A percentile compares a stretch with the other conserved stretches of the same genome.
These are phyloP conservation scores for Albula glossodonta DNA, from an alignment of 2,113 vertebrate species.

Conservation along the genomic window DNA sequence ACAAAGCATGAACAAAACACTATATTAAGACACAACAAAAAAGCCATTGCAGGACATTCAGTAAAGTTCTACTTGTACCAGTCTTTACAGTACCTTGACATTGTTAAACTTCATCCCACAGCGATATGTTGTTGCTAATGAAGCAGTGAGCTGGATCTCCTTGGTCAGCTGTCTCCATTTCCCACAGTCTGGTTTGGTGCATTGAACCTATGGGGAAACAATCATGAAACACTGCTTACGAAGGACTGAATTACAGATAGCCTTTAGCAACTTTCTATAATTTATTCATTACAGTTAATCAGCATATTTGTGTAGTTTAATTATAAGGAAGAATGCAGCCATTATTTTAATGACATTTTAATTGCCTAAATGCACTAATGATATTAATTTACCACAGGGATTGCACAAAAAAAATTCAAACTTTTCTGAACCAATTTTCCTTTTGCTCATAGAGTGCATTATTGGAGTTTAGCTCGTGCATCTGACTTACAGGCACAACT, in stretches of 20 bases:
- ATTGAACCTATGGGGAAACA: slow-evolving; percentile 79
- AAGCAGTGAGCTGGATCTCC: slow-evolving; percentile 87
- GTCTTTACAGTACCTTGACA: slow-evolving; percentile 76
- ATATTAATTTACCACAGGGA: too few species aligned
- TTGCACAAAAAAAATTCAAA: too few species aligned
- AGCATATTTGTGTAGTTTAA: too few species aligned
- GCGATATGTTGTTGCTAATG: slow-evolving; percentile 84
- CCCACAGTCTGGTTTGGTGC: slow-evolving; percentile 85
- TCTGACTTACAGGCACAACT: too few species aligned
- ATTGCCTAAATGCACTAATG: too few species aligned
- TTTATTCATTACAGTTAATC: too few species aligned
- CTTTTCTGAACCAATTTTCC: too few species aligned
- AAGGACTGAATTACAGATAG: not conserved
- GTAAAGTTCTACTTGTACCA: not conserved
- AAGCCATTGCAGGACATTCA: not conserved
- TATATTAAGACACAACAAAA: too few species aligned
- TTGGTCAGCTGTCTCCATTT: slow-evolving; percentile 98
- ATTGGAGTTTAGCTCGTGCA: too few species aligned
- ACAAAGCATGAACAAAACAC: not conserved
- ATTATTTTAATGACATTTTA: too few species aligned
- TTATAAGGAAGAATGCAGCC: too few species aligned
- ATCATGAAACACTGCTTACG: not conserved
- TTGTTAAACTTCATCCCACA: slow-evolving; percentile 90
- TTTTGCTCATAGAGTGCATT: too few species aligned
- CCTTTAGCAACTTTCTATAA: not conserved